A percentile compares a stretch with the other conserved stretches of the same genome.
These are phyloP conservation scores for Aplochiton taeniatus DNA, from an alignment of 2,797 vertebrate genomes.

Conservation along the genomic window DNA sequence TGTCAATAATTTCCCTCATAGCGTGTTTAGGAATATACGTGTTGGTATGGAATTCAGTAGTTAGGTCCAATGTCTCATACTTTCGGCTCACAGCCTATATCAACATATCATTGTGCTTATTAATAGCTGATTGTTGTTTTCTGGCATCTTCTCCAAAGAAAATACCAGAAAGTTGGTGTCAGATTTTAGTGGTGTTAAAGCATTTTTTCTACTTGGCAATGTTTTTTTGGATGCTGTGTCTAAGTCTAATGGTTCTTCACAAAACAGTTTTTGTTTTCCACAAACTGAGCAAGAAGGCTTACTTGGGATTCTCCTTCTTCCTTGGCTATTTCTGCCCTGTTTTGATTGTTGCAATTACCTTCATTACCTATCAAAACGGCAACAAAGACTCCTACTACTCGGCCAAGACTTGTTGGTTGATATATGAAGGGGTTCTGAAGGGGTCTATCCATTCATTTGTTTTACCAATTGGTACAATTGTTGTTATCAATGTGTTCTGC, in stretches of 20 bases:
- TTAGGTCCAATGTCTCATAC: slow-evolving; percentile 64
- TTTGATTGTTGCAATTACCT: slow-evolving; percentile 61
- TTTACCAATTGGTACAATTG: slow-evolving; percentile 69
- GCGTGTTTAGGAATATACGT: slow-evolving; percentile 62
- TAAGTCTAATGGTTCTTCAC: slow-evolving; percentile 75
- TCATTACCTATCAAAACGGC: slow-evolving; percentile 29
- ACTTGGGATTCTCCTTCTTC: slow-evolving; percentile 57
- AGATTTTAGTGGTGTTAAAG: slow-evolving; percentile 57
- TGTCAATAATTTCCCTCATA: slow-evolving; percentile 67
- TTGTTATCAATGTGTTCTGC: slow-evolving; percentile 70
- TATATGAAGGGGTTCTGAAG: slow-evolving; percentile 30
- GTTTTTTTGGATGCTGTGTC: slow-evolving; percentile 81
- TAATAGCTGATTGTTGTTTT: slow-evolving; percentile 67
- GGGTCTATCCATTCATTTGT: slow-evolving; percentile 72
- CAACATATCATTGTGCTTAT: slow-evolving; percentile 72
- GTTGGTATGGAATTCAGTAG: slow-evolving; percentile 66
- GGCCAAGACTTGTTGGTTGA: slow-evolving; percentile 66
- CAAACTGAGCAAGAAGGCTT: slow-evolving; percentile 64
- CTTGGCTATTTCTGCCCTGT: slow-evolving; percentile 74
- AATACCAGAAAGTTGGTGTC: slow-evolving; percentile 38
- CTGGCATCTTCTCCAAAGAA: neutral
- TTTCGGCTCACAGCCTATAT: slow-evolving; percentile 71
- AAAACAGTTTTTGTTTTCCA: slow-evolving; percentile 72
- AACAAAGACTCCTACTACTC: slow-evolving; percentile 40
- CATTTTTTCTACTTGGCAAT: slow-evolving; percentile 77